Conservation (phyloP, 2,797 vertebrate species). For the Enteromius anoplus region DNA sequence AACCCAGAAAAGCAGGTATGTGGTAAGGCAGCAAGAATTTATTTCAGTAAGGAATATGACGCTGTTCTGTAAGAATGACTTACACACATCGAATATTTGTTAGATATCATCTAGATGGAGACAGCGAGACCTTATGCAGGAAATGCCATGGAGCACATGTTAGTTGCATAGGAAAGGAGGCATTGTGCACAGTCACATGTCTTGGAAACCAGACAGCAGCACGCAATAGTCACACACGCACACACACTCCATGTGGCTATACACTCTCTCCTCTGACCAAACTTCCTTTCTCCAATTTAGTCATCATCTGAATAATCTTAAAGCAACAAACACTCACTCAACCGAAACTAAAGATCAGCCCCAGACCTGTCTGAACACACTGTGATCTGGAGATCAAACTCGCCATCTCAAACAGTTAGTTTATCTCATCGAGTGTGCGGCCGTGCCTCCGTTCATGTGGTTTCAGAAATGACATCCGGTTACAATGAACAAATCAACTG, state of each 20-base stretch:
- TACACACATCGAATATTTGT: background rate
- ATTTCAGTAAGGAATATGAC: background rate
- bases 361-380: background rate
- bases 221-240: constrained; percentile 43
- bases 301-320: constrained; percentile 29
- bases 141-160: constrained; percentile 72
- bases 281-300: constrained; percentile 55
- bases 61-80: constrained; percentile 1
- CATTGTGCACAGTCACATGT: constrained; percentile 70
- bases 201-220: constrained; percentile 65
- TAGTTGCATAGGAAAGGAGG: constrained; percentile 60
- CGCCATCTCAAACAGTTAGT: background rate
- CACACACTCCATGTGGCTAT: constrained; percentile 35
- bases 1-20: background rate
- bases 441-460: constrained; percentile 10
- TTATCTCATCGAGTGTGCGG: background rate
- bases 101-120: constrained; percentile 42
- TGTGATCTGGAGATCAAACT: background rate
- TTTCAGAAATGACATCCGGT: constrained; percentile 27
- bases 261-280: constrained; percentile 53
- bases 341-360: background rate
- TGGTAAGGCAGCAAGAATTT: background rate
- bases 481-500: constrained; percentile 6
- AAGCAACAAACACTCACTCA: background rate
- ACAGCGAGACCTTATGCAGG: constrained; percentile 51